A percentile compares a stretch with the other conserved stretches of the same genome.
phyloP scores from a whole-genome alignment of 2,888 invertebrate species.

The Cryptophagus acutangulus region DNA sequence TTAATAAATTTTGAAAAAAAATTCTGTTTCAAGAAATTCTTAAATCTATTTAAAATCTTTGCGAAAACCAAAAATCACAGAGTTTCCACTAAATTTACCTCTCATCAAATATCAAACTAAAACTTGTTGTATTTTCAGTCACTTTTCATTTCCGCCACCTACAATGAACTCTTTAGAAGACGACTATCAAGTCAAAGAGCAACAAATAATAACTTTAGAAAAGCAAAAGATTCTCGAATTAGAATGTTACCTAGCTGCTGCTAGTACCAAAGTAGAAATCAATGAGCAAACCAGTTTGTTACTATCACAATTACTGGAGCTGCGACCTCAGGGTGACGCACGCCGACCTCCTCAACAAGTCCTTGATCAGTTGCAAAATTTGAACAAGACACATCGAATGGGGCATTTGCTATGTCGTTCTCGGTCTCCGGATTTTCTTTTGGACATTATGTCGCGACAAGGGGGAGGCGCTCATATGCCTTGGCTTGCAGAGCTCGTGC shows the following conservation, averaged over 20 bases:
- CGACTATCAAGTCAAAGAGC: conserved; percentile 59
- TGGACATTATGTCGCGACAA: conserved; percentile 82
- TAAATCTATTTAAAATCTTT: no score
- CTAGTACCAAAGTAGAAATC: conserved; percentile 81
- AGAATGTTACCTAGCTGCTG: conserved; percentile 87
- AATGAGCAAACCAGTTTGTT: conserved; percentile 85
- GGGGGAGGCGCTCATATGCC: conserved; percentile 93
- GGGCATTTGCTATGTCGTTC: conserved; percentile 86
- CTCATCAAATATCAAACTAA: not conserved
- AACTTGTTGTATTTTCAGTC: conserved; percentile 41
- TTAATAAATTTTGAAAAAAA: no score
- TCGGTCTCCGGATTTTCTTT: conserved; percentile 84
- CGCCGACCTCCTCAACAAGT: conserved; percentile 73
- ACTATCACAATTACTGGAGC: conserved; percentile 75
- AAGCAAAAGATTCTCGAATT: conserved; percentile 79
- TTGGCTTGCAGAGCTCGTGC: conserved; percentile 91
- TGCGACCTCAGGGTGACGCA: conserved; percentile 80
- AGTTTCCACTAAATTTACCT: no score
- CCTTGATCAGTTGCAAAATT: conserved; percentile 71
- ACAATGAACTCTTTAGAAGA: conserved; percentile 57
- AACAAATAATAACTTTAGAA: conserved; percentile 66
- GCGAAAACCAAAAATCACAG: no score
- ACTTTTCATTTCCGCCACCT: conserved; percentile 67
- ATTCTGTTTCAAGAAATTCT: no score
- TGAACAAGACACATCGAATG: conserved; percentile 74